Evolutionary conservation across 2,797 vertebrate genomes (phyloP), one percentile per base, ranked within the genome.

Genomic region (Adelosebastes latens): DNA sequence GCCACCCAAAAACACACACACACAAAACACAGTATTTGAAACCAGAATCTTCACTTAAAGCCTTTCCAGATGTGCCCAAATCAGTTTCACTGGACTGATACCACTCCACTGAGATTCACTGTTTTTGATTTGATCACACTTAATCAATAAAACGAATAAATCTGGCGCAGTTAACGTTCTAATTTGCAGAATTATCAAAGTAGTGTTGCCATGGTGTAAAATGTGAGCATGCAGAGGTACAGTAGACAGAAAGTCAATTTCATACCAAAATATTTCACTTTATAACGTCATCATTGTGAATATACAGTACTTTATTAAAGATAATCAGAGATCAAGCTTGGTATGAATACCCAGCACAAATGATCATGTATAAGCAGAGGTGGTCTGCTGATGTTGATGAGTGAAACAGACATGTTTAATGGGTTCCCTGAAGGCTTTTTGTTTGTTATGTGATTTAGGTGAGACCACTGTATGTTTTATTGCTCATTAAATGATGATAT

Each of bases 41-140:
- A 86, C 77, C 29, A 64, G 72, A 85, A 75, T 71, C 80, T 80
- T 83, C 68, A 32, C 39, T 77, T 63, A 89, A 95, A 96, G 80
- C 69, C 88, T 87, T 95, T 94, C 94, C 95, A 96, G 94, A 95
- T 96, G 95, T 93, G 85, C 63, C 55, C 46, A 85, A 87, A 89
- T 92, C 84, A 72, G 65, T 88, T 86, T 79, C 31, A 66, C 29
- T 75, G 72, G 66, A 86, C 70, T 53, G 58, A 87, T 25, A 68
- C 53, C 74, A 58, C 69, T 61, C 6, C 11, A 31, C 10, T 14
- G 8, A 31, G n/a, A 52, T 69, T 59, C 18, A 22, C 10, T 0
- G n/a, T 18, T 55, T 65, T 55, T 65, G 61, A 81, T 79, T 20
- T 75, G 20, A 79, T 80, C 49, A 52, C 61, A 83, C 29, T 42